Evolutionary conservation across 1,140 invertebrate species (phyloP).

Genomic region (Amphibalanus amphitrite): DNA sequence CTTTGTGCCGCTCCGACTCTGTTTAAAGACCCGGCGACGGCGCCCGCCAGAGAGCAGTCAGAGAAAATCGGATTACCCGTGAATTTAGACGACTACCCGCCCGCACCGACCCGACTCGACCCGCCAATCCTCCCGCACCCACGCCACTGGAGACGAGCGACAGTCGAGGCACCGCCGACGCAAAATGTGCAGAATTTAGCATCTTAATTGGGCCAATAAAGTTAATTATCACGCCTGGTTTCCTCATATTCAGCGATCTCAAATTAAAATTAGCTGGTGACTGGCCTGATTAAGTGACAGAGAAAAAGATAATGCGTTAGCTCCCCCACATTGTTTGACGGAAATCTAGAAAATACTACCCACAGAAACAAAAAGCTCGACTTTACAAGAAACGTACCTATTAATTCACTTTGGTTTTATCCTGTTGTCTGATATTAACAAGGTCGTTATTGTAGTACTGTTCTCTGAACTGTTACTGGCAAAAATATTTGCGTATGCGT

Average conservation of each 20-base stretch:
- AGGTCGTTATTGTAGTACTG: too few relatives aligned
- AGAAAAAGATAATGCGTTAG: not conserved
- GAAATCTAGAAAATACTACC: too few relatives aligned
- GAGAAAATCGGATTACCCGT: not conserved
- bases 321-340: too few relatives aligned
- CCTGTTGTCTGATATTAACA: too few relatives aligned
- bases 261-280: not conserved
- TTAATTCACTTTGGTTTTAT: too few relatives aligned
- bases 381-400: too few relatives aligned
- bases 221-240: not conserved
- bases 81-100: too few relatives aligned
- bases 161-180: not conserved
- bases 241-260: not conserved
- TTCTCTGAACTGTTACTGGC: too few relatives aligned
- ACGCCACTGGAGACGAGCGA: not conserved
- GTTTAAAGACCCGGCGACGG: not conserved
- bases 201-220: not conserved
- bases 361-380: too few relatives aligned
- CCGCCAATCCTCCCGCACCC: too few relatives aligned
- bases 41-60: too few relatives aligned
- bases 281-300: not conserved
- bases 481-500: too few relatives aligned
- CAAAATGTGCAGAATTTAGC: not conserved
- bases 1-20: not conserved
- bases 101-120: not conserved